These are phyloP conservation scores for Pseudococcus jackbeardsleyi DNA, from an alignment of 2,888 invertebrate genomes.

Conservation along the genomic window DNA sequence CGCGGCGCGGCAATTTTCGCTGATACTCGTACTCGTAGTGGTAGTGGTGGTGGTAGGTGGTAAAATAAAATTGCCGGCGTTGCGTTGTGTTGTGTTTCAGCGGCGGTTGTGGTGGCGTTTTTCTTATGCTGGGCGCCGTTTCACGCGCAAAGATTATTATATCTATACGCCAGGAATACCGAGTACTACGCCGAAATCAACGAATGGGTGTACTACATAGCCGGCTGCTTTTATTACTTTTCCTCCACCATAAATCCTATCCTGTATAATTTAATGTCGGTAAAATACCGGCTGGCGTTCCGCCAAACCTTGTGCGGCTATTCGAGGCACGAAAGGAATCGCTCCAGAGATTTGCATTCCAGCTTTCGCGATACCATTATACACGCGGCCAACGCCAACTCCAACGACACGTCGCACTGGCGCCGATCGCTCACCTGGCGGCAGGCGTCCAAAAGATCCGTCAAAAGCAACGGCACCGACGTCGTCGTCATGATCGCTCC, in stretches of 20 bases:
- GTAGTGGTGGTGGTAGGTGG: too few relatives aligned
- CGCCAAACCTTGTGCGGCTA: slow-evolving; percentile 79
- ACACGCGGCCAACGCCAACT: slow-evolving; percentile 33
- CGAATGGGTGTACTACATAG: slow-evolving; percentile 83
- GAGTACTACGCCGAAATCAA: slow-evolving; percentile 79
- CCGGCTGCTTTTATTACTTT: slow-evolving; percentile 87
- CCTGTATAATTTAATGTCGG: slow-evolving; percentile 86
- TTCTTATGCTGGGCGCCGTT: slow-evolving; percentile 98
- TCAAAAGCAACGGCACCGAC: slow-evolving; percentile 64
- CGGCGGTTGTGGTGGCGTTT: slow-evolving; percentile 92
- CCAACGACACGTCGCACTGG: slow-evolving; percentile 60
- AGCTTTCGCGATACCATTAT: slow-evolving; percentile 72
- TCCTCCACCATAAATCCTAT: slow-evolving; percentile 88
- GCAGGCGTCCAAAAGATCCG: slow-evolving; percentile 34
- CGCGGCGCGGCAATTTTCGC: too few relatives aligned
- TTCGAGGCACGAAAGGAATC: slow-evolving; percentile 72
- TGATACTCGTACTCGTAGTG: too few relatives aligned
- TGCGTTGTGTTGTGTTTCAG: slow-evolving; percentile 74
- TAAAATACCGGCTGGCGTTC: slow-evolving; percentile 82
- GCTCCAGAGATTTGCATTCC: slow-evolving; percentile 70
- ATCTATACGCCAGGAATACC: slow-evolving; percentile 78
- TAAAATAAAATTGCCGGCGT: background rate
- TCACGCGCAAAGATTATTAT: slow-evolving; percentile 90
- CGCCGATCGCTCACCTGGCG: slow-evolving; percentile 46
- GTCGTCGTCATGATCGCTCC: slow-evolving; percentile 66